Percentiles rank a stretch among this genome's conserved stretches.
Evolutionary conservation across 2,888 invertebrate genomes (phyloP).

Genomic region (Lymantria monacha): DNA sequence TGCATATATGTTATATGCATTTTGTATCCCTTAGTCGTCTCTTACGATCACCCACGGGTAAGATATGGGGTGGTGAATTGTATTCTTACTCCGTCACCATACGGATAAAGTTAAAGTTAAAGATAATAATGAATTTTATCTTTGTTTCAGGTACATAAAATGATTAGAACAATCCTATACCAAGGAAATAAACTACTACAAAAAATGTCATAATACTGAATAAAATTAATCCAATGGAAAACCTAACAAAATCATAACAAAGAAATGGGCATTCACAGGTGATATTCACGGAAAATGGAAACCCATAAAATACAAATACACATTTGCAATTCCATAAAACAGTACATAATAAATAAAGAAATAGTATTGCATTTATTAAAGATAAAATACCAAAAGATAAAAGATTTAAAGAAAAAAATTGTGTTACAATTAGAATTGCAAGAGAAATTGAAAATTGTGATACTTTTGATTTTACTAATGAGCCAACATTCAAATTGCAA

Average conservation of each 20-base stretch:
- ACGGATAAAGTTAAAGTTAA: no score
- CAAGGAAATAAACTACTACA: constrained; percentile 31
- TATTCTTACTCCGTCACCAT: no score
- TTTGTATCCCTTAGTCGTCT: no score
- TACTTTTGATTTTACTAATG: constrained; percentile 58
- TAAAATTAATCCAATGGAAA: constrained; percentile 36
- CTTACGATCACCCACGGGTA: no score
- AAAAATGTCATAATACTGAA: constrained; percentile 41
- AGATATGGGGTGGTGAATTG: no score
- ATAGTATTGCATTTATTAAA: constrained; percentile 30
- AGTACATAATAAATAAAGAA: constrained; percentile 50
- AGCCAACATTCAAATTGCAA: constrained; percentile 63
- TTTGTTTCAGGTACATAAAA: constrained; percentile 57
- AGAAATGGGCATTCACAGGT: constrained; percentile 74
- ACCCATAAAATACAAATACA: constrained; percentile 71
- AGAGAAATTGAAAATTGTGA: constrained; percentile 53
- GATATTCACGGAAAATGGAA: constrained; percentile 77
- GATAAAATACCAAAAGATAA: constrained; percentile 21
- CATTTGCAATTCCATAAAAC: constrained; percentile 77
- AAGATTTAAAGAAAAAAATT: constrained; percentile 34
- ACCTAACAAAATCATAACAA: constrained; percentile 39
- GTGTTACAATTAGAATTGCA: constrained; percentile 39
- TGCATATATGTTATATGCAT: no score
- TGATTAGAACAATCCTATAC: constrained; percentile 32
- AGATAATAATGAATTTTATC: constrained; percentile 1